Base-by-base conservation (phyloP, 2,888 invertebrate species). In the Chymomyza fuscimana region DNA sequence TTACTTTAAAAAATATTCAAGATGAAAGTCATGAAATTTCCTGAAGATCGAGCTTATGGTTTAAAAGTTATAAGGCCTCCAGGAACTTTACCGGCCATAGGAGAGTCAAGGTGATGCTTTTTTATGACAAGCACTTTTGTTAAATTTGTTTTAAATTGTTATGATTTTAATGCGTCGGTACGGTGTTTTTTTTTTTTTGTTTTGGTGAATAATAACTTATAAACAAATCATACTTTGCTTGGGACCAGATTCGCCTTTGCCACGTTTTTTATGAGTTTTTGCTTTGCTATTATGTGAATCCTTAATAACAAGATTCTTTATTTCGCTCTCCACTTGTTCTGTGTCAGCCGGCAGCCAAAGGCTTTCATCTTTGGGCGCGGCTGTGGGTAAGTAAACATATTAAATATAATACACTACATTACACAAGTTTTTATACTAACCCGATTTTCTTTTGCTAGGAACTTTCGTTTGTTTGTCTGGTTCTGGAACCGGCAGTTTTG, bases 311-410 rank as follows among this genome's bases (percentile, higher is more conserved):
- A 32, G 4, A 40, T 73, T 51, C 12, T 46, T 10, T 12, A 12
- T 46, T n/a, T 10, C 51, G 9, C n/a, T 29, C 0, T 64, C 63
- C 46, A 19, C 5, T 32, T 63, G 16, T 19, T 70, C 51, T 25
- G 52, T 50, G 1, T 70, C 80, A 12, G 63, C 52, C 0, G 86
- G 84, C 59, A 82, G 60, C 82, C 82, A 83, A n/a, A 15, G 60
- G 25, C 60, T 72, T 10, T 73, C 74, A 29, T 85, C 76, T 50
- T 62, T 22, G 3, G 65, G 16, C 2, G 36, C 25, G 1, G 63
- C 70, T 70, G 59, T 4, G 3, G 40, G 4, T 46, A 12, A 12
- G 40, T 12, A 10, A 46, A 25, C n/a, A 22, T 7, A 36, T 52
- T 1, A 7, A 10, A 0, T 29, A 52, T 25, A 50, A 1, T 5